Evolutionary conservation across 64 coral and sea anemone genomes (phyloP).

Genomic region (Pocillopora damicornis): DNA sequence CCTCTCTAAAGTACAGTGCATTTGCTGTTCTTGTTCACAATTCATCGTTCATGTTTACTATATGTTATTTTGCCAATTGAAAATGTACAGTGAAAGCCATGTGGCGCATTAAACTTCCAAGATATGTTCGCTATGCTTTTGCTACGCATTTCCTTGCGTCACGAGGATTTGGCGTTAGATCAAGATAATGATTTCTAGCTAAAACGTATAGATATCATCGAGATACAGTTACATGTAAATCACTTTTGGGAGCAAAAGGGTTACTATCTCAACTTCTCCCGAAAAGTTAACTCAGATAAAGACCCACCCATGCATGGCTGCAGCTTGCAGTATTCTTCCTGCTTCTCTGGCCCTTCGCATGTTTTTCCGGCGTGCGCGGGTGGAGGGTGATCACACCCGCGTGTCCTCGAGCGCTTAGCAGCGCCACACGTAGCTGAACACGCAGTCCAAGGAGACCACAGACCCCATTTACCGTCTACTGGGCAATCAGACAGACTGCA

Average conservation of each 20-base stretch:
- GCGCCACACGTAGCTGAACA: conserved; percentile 87
- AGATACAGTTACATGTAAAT: no score
- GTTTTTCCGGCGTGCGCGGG: conserved; percentile 86
- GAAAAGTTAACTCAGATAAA: neutral
- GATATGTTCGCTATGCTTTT: no score
- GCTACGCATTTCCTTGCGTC: no score
- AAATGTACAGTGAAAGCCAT: neutral
- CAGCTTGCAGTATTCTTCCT: conserved; percentile 85
- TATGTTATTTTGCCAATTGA: neutral
- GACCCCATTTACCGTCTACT: conserved; percentile 93
- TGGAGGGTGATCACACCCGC: conserved; percentile 86
- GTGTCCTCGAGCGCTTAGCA: conserved; percentile 75
- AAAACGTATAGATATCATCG: no score
- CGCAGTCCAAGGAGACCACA: conserved; percentile 75
- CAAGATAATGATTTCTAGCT: no score
- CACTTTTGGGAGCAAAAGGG: neutral
- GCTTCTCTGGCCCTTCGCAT: conserved; percentile 80
- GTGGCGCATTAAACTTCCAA: no score
- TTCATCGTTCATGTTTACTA: no score
- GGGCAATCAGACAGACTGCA: conserved; percentile 94
- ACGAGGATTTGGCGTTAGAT: no score
- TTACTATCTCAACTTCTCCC: neutral
- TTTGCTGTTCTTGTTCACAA: no score
- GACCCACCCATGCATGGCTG: conserved; percentile 73
- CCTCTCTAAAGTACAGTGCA: no score